Conservation (phyloP, 2,113 vertebrate genomes). For the Rutilus rutilus region DNA sequence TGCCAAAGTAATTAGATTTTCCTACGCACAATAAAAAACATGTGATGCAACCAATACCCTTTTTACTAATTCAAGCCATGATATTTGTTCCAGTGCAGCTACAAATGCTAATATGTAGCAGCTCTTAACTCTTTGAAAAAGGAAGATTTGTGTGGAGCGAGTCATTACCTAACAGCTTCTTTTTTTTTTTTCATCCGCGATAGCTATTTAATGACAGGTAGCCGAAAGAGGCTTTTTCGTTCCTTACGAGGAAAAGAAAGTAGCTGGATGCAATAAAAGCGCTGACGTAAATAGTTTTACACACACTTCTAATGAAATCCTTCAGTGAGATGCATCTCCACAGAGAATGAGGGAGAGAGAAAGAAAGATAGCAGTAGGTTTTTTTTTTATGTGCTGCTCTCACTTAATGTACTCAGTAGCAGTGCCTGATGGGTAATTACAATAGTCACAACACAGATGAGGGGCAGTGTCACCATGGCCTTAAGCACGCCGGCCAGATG, state of each 20-base stretch:
- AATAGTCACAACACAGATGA: constrained; percentile 75
- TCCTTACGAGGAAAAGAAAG: constrained; percentile 23
- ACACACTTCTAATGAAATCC: constrained; percentile 33
- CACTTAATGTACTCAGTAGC: constrained; percentile 49
- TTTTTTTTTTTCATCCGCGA: background rate
- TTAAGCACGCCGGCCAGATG: constrained; percentile 27
- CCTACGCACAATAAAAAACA: background rate
- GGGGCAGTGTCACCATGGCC: constrained; percentile 51
- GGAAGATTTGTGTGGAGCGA: constrained; percentile 1
- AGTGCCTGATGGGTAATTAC: constrained; percentile 72
- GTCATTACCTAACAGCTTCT: constrained; percentile 24
- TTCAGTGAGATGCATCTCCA: constrained; percentile 26
- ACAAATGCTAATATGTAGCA: background rate
- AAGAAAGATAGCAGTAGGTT: constrained; percentile 2
- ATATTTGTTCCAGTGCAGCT: background rate
- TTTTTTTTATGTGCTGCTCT: constrained; percentile 41
- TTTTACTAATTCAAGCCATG: background rate
- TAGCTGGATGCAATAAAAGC: constrained; percentile 2
- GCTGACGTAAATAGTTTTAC: constrained; percentile 41
- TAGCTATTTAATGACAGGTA: constrained; percentile 19
- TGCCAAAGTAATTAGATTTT: constrained; percentile 13
- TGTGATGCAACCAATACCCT: constrained; percentile 13
- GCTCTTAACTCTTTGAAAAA: constrained; percentile 20
- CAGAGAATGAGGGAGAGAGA: background rate
- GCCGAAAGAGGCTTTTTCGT: background rate